Conservation (phyloP, 2,113 vertebrate species). For the Gallinago jamesoni region DNA sequence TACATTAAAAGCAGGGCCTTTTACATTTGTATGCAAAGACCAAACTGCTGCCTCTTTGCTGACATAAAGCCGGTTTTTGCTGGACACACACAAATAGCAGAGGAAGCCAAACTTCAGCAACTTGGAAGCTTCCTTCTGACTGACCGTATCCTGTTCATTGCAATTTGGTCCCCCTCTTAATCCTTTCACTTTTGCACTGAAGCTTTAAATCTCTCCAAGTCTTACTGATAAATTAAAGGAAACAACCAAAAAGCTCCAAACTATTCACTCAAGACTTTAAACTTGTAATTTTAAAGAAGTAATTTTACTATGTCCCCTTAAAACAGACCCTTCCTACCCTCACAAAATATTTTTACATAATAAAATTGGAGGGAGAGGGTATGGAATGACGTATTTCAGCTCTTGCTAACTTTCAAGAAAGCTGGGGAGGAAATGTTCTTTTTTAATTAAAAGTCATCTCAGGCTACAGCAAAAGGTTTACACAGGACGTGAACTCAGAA, state of each 20-base stretch:
- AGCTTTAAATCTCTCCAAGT: background rate
- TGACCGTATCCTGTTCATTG: background rate
- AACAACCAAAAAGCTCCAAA: background rate
- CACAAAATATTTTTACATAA: background rate
- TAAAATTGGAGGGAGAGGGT: background rate
- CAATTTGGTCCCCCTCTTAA: background rate
- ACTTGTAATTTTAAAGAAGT: background rate
- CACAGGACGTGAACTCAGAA: background rate
- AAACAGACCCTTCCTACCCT: background rate
- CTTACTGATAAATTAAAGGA: background rate
- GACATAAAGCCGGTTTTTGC: background rate
- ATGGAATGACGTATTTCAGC: background rate
- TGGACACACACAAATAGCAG: background rate
- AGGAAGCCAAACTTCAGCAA: accelerated
- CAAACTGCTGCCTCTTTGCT: background rate
- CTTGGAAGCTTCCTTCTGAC: background rate
- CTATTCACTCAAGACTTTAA: background rate
- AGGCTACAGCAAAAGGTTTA: background rate
- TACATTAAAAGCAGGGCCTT: background rate
- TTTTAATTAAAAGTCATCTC: background rate
- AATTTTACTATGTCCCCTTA: background rate
- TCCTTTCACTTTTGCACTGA: background rate
- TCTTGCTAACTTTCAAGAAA: background rate
- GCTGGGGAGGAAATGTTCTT: background rate
- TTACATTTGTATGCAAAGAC: background rate